Base-by-base conservation (phyloP, 2,888 invertebrate species). In the Rhaphigaster nebulosa region DNA sequence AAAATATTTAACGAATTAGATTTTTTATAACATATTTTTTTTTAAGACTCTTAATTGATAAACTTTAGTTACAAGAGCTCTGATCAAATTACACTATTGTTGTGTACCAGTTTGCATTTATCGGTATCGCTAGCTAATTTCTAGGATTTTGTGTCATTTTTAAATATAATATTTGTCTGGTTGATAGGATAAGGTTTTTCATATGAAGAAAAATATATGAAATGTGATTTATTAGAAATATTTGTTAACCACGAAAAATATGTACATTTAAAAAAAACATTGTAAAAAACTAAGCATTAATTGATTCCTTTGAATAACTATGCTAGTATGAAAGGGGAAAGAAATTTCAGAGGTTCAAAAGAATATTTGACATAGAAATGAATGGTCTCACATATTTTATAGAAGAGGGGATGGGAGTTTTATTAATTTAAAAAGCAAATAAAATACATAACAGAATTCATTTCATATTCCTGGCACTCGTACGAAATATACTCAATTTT, bases 391-490 rank as follows among this genome's bases (percentile, higher is more conserved):
- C 70, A 38, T 20, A 76, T 38, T 76, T 38, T 76, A 29, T 15
- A 65, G 65, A 20, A 76, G 20, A 38, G 70, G 23, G 38, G 70
- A 76, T 76, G 70, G 6, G 70, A 38, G 34, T 76, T 76, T 76
- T 76, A 76, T 76, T 76, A 38, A 76, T 76, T 23, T 38, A 20
- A 76, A 65, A 76, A 76, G 70, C 38, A 38, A 38, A 23, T 20
- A 23, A 38, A 38, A 76, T 76, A 20, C 38, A 38, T 76, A 76
- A 76, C 18, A 76, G 38, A 76, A 76, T 76, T 76, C 70, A 76
- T 76, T 76, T 76, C 70, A 76, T 76, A 76, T 76, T 76, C 70
- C 38, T 76, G 38, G 70, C 70, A 76, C 70, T 76, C 34, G 5
- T 38, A 76, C 70, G 38, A 76, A 76, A 38, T 76, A 76, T 76